These are phyloP conservation scores for Panagrolaimus sp. DNA, from an alignment of 1,140 invertebrate genomes.

Conservation along the genomic window DNA sequence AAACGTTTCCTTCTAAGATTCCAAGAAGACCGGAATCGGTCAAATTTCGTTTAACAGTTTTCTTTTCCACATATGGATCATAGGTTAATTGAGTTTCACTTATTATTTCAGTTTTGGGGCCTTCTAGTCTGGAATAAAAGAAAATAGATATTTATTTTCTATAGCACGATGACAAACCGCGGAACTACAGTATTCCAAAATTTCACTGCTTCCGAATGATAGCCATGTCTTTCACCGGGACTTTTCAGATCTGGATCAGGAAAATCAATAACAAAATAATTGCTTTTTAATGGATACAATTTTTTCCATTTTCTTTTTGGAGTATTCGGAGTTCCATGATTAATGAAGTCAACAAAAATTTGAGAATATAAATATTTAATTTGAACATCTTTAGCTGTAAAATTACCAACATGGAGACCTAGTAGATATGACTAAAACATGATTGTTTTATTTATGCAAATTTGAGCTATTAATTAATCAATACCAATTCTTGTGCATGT, in stretches of 20 bases:
- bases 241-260: constrained; percentile 4
- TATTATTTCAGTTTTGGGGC: no score
- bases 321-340: not conserved
- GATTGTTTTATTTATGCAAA: not conserved
- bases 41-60: no score
- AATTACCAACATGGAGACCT: not conserved
- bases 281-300: not conserved
- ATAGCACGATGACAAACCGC: no score
- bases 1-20: no score
- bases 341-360: constrained; percentile 3
- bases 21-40: no score
- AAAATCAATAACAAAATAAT: constrained; percentile 8
- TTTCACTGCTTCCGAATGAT: not conserved
- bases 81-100: no score
- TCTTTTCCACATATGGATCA: no score
- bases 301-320: not conserved
- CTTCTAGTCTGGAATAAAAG: no score
- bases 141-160: no score
- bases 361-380: not conserved
- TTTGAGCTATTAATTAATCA: not conserved
- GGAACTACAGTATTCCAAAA: constrained; percentile 7
- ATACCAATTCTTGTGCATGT: constrained; percentile 3
- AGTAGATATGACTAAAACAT: not conserved
- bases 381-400: not conserved
- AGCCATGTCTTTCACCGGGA: not conserved